A percentile compares a stretch with the other conserved stretches of the same genome.
Evolutionary conservation across 1,140 invertebrate species (phyloP).

Genomic region (Chironomus tepperi): DNA sequence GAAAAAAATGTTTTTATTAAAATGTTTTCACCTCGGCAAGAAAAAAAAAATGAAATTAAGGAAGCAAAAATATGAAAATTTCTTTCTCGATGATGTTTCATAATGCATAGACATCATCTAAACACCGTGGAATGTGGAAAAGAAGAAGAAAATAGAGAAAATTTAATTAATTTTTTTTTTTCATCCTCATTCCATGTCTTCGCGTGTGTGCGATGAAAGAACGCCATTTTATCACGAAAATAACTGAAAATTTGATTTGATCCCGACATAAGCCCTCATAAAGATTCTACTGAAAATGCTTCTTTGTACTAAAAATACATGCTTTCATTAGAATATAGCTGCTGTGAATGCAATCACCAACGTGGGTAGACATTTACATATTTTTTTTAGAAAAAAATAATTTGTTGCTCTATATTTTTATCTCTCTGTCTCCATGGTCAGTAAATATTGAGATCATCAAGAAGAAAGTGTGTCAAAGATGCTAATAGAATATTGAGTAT

Average conservation of each 20-base stretch:
- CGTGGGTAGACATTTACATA: too few relatives aligned
- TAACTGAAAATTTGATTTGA: not conserved
- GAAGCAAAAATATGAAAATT: not conserved
- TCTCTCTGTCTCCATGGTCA: too few relatives aligned
- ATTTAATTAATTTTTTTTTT: slow-evolving; percentile 9
- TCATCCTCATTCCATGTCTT: not conserved
- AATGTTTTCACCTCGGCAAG: not conserved
- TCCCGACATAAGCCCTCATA: not conserved
- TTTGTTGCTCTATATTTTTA: too few relatives aligned
- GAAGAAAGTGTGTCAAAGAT: too few relatives aligned
- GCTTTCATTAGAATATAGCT: too few relatives aligned
- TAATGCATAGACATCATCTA: too few relatives aligned
- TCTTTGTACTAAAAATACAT: not conserved
- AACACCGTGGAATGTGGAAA: not conserved
- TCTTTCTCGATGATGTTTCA: not conserved
- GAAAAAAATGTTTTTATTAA: not conserved
- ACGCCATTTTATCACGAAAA: not conserved
- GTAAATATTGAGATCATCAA: too few relatives aligned
- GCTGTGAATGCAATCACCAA: too few relatives aligned
- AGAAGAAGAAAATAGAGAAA: not conserved
- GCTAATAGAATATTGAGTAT: too few relatives aligned
- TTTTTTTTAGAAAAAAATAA: too few relatives aligned
- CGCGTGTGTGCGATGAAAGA: not conserved
- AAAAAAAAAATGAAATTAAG: not conserved
- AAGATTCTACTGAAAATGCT: not conserved